Conservation (phyloP, 2,888 invertebrate genomes). For the Chrysolina haemoptera region DNA sequence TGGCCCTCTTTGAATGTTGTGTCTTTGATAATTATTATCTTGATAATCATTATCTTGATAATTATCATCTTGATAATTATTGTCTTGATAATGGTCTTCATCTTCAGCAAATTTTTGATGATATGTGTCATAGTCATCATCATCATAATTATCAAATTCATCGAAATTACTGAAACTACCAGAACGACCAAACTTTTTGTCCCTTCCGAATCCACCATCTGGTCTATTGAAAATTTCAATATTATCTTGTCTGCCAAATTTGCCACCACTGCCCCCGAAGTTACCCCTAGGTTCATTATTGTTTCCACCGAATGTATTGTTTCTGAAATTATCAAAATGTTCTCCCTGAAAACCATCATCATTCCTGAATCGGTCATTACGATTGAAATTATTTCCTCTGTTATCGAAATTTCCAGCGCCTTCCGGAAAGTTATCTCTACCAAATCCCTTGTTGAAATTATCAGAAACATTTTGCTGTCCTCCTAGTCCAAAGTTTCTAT, state of each 20-base stretch:
- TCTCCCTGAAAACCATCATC: conserved; percentile 28
- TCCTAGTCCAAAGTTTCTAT: conserved; percentile 34
- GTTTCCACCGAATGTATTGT: conserved; percentile 35
- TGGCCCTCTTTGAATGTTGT: neutral
- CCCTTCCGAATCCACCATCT: conserved; percentile 19
- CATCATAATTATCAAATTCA: conserved; percentile 46
- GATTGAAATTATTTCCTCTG: conserved; percentile 41
- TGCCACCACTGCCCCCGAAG: conserved; percentile 27
- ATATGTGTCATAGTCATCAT: conserved; percentile 55
- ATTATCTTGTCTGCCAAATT: conserved; percentile 19
- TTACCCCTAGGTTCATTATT: conserved; percentile 28
- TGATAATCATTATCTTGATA: conserved; percentile 23
- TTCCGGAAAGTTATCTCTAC: conserved; percentile 37
- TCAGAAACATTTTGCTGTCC: conserved; percentile 38
- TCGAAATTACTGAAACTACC: conserved; percentile 34
- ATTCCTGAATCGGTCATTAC: conserved; percentile 37
- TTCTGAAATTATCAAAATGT: conserved; percentile 36
- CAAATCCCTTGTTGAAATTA: conserved; percentile 39
- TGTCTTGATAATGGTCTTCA: conserved; percentile 45
- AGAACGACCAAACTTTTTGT: conserved; percentile 20
- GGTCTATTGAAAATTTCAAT: conserved; percentile 23
- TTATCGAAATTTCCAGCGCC: conserved; percentile 46
- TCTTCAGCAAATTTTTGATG: conserved; percentile 55
- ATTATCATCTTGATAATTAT: conserved; percentile 22
- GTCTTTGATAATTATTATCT: conserved; percentile 22